These are phyloP conservation scores for Drosophila prostipennis DNA, from an alignment of 2,888 invertebrate genomes.

Conservation along the genomic window DNA sequence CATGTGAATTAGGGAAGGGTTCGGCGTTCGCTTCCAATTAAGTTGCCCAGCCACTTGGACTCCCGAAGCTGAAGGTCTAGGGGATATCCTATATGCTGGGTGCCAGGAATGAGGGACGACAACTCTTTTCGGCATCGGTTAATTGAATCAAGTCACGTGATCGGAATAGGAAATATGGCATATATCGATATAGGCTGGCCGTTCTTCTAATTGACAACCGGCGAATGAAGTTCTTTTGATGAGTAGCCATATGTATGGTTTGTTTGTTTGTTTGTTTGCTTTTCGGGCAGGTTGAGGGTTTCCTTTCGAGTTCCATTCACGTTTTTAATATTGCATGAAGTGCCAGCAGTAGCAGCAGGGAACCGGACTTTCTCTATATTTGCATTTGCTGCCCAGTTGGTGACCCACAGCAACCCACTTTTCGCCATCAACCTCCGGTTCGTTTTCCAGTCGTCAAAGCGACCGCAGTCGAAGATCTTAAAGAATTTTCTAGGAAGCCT, in stretches of 20 bases:
- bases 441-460: conserved; percentile 71
- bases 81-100: neutral
- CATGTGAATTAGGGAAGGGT: conserved; percentile 36
- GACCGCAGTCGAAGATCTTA: conserved; percentile 81
- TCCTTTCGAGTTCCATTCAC: conserved; percentile 30
- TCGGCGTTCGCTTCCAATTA: conserved; percentile 68
- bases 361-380: conserved; percentile 62
- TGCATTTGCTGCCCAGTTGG: conserved; percentile 52
- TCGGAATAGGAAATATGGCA: conserved; percentile 73
- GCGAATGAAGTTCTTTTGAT: conserved; percentile 41
- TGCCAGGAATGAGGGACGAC: conserved; percentile 20
- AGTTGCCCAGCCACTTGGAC: conserved; percentile 54
- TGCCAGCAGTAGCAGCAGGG: no score
- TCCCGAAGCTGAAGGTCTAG: neutral
- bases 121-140: conserved; percentile 68
- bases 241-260: conserved; percentile 20
- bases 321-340: conserved; percentile 70
- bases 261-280: conserved; percentile 53
- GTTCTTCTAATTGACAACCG: conserved; percentile 57
- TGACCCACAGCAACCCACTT: neutral
- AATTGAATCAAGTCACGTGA: conserved; percentile 84
- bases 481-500: conserved; percentile 74
- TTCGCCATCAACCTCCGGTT: neutral
- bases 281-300: conserved; percentile 21
- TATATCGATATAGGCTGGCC: conserved; percentile 42